Evolutionary conservation across 2,113 vertebrate species (phyloP), one percentile per base, ranked within the genome.

Genomic region (Perca schrenkii): DNA sequence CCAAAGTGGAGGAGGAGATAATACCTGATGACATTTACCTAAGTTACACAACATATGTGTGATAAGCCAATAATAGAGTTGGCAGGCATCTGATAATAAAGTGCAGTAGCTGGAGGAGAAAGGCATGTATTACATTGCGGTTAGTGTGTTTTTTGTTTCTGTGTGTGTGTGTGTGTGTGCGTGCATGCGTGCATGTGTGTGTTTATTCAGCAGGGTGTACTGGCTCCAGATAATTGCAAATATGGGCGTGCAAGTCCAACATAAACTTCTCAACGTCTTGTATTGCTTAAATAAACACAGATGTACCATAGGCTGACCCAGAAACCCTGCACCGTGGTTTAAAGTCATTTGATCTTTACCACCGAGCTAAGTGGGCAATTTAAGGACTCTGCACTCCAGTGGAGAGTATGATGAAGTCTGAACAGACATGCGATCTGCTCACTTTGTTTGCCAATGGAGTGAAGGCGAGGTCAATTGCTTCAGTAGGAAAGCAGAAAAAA

Each of bases 271-370:
- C 7, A 62, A 1, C 11, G 13, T 52, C 15, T 62, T 62, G 43
- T 3, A 0, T 22, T 19, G 10, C 54, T 56, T 40, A 19, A 36
- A 58, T 60, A 60, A 63, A 77, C 43, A 65, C 54, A 64, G 56
- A 74, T 72, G 66, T 46, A 5, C 65, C 15, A n/a, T 43, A 3
- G 21, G n/a, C 43, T 79, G 70, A 79, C 77, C 34, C 52, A 63
- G 73, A 63, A 74, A 78, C 49, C 12, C 6, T 3, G 15, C 74
- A 52, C 53, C 34, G n/a, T 22, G 62, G 65, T 63, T 71, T 74
- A 75, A 77, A 83, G 65, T 67, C 80, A 69, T 82, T 74, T 82
- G 47, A 46, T 79, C 78, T 77, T 72, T 83, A 75, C 77, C 63
- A 65, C 61, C 52, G 56, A 56, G 66, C 52, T 65, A 65, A 82